These are phyloP conservation scores for Baccha elongata DNA, from an alignment of 2,888 invertebrate genomes.

Conservation along the genomic window DNA sequence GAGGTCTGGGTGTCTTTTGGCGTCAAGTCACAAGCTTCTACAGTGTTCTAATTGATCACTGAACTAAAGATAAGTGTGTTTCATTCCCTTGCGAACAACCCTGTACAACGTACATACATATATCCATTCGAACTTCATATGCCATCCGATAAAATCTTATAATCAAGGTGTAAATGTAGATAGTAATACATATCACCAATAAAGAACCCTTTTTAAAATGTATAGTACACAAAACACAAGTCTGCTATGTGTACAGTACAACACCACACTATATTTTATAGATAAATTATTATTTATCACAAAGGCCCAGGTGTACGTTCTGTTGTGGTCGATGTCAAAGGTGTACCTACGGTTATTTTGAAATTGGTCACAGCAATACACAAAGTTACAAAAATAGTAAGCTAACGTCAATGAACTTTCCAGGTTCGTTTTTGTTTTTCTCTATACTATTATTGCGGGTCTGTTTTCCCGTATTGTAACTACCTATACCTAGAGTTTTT, in stretches of 20 bases:
- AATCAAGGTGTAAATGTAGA: no score
- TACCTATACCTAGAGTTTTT: no score
- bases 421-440: slow-evolving; percentile 43
- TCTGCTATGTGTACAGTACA: slow-evolving; percentile 15
- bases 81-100: no score
- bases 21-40: no score
- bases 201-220: no score
- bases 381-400: slow-evolving; percentile 17
- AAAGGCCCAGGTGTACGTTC: slow-evolving; percentile 49
- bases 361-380: slow-evolving; percentile 27
- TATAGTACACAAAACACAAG: background rate
- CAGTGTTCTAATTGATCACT: no score
- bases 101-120: no score
- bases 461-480: slow-evolving; percentile 26
- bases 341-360: slow-evolving; percentile 36
- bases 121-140: no score
- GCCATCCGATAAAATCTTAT: no score
- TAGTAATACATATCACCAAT: no score
- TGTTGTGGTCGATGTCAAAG: slow-evolving; percentile 49
- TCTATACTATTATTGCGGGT: background rate
- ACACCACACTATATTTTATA: slow-evolving; percentile 24
- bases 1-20: no score
- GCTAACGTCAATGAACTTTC: slow-evolving; percentile 45
- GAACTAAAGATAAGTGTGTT: no score
- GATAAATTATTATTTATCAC: slow-evolving; percentile 16